These are phyloP conservation scores for Pseudoatta argentina DNA, from an alignment of 1,140 invertebrate species.

Conservation along the genomic window DNA sequence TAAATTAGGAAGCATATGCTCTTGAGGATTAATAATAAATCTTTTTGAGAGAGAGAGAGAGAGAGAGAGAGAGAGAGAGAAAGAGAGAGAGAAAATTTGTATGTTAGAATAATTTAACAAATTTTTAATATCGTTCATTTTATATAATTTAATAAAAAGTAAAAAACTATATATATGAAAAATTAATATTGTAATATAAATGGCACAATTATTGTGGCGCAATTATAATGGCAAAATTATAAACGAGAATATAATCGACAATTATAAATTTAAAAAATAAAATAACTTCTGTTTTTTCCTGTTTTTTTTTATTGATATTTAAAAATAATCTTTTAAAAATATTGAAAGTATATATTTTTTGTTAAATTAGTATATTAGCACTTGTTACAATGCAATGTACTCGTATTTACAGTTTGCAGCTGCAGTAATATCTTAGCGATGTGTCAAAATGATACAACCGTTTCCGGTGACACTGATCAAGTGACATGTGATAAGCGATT, in stretches of 20 bases:
- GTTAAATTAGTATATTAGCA: neutral
- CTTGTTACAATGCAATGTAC: neutral
- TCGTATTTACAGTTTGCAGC: neutral
- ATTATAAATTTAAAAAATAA: neutral
- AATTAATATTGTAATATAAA: neutral
- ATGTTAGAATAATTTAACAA: neutral
- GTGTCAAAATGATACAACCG: neutral
- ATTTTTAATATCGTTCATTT: neutral
- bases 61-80: too few species aligned
- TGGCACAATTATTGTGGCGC: neutral
- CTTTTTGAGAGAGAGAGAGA: too few species aligned
- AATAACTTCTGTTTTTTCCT: too few species aligned
- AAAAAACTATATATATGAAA: neutral
- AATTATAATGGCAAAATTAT: too few species aligned
- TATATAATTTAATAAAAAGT: constrained; percentile 2
- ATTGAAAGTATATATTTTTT: neutral
- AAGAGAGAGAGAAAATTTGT: too few species aligned
- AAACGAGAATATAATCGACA: neutral
- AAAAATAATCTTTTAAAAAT: neutral
- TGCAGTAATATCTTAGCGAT: neutral
- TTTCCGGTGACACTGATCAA: neutral
- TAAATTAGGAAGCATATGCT: neutral
- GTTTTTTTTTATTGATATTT: too few species aligned
- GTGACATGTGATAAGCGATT: constrained; percentile 17
- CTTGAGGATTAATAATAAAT: neutral